phyloP scores from a whole-genome alignment of 2,888 invertebrate genomes.

The Dynastes maya region DNA sequence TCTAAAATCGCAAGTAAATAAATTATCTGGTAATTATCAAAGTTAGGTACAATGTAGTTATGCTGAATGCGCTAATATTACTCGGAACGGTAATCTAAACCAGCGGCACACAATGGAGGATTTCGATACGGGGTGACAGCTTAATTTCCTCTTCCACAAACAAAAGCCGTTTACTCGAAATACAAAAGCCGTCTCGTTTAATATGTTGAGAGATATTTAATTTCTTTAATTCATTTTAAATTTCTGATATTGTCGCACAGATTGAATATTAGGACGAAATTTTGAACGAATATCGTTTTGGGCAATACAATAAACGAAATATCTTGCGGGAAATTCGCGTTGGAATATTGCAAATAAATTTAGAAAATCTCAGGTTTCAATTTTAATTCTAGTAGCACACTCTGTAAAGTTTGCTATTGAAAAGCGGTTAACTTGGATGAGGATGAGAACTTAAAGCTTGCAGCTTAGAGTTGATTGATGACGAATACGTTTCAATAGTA shows the following conservation, averaged over 20 bases:
- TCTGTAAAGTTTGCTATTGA: too few relatives aligned
- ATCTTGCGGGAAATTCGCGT: too few relatives aligned
- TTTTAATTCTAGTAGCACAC: too few relatives aligned
- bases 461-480: too few relatives aligned
- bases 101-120: slow-evolving; percentile 7
- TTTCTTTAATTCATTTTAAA: neutral
- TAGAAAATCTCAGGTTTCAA: too few relatives aligned
- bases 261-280: too few relatives aligned
- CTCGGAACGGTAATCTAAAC: neutral
- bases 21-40: slow-evolving; percentile 16
- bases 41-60: neutral
- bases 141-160: slow-evolving; percentile 34
- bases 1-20: slow-evolving; percentile 6
- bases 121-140: slow-evolving; percentile 28
- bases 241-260: too few relatives aligned
- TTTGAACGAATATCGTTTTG: too few relatives aligned
- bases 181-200: neutral
- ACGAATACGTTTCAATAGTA: too few relatives aligned
- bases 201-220: neutral
- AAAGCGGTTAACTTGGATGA: too few relatives aligned
- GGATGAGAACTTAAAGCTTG: too few relatives aligned
- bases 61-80: neutral
- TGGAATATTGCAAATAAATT: too few relatives aligned
- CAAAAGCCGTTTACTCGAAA: slow-evolving; percentile 23
- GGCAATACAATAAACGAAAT: neutral